Conservation (phyloP, 2,797 vertebrate species). For the Gephyroberyx darwinii region DNA sequence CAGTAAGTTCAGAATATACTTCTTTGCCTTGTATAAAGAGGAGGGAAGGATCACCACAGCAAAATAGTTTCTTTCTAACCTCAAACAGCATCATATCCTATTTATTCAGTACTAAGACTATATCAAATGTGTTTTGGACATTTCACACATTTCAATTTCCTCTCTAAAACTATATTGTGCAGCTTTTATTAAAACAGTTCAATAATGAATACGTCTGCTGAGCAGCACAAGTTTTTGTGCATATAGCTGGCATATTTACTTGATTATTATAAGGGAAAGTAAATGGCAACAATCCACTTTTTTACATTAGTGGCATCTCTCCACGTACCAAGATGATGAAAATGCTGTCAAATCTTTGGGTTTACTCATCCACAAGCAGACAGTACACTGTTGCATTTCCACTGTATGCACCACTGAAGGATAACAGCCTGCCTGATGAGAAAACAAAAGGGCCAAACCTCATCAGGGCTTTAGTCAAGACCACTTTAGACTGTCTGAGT, state of each 20-base stretch:
- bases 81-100: too few species aligned
- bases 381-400: conserved; percentile 26
- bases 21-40: neutral
- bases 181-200: neutral
- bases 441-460: conserved; percentile 21
- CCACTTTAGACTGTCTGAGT: conserved; percentile 6
- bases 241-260: conserved; percentile 6
- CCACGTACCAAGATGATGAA: conserved; percentile 31
- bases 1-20: neutral
- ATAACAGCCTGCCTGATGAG: conserved; percentile 1
- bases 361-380: conserved; percentile 48
- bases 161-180: neutral
- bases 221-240: neutral
- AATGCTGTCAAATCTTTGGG: conserved; percentile 32
- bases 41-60: neutral
- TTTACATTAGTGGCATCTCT: conserved; percentile 26
- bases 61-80: neutral
- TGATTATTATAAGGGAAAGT: conserved; percentile 16
- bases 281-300: conserved; percentile 19
- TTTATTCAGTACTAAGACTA: too few species aligned
- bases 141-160: neutral
- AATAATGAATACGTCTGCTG: conserved; percentile 2
- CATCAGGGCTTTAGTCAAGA: conserved; percentile 4
- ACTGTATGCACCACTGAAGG: conserved; percentile 13
- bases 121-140: neutral